phyloP scores from a whole-genome alignment of 2,797 vertebrate species.

The Pseudomugil tenellus region DNA sequence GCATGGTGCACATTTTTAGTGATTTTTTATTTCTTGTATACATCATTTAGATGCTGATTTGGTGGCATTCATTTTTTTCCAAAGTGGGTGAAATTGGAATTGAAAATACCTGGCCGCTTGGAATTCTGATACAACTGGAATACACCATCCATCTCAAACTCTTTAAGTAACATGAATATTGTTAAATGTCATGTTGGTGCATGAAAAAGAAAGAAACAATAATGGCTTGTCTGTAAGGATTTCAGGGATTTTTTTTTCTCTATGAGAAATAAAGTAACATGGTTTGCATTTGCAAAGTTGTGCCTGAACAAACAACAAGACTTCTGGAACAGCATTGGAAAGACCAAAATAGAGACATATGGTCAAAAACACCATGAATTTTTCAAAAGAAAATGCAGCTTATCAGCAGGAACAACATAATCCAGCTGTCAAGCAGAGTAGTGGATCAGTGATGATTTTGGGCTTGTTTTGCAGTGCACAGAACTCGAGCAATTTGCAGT shows the following conservation, averaged over 20 bases:
- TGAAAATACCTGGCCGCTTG: too few relatives aligned
- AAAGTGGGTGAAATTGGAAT: too few relatives aligned
- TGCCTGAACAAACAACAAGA: background rate
- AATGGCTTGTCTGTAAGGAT: background rate
- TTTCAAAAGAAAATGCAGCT: background rate
- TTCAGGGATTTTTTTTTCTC: background rate
- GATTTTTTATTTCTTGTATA: too few relatives aligned
- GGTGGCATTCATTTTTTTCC: too few relatives aligned
- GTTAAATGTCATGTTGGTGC: background rate
- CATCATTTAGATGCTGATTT: too few relatives aligned
- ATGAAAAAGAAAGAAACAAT: background rate
- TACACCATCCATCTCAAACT: too few relatives aligned
- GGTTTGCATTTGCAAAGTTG: background rate
- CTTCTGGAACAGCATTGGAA: background rate
- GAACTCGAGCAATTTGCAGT: background rate
- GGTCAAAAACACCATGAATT: background rate
- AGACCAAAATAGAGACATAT: background rate
- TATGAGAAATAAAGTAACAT: background rate
- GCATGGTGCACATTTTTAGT: too few relatives aligned
- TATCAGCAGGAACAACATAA: background rate
- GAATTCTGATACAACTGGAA: too few relatives aligned
- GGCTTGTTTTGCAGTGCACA: background rate
- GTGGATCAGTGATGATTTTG: background rate
- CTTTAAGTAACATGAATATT: background rate
- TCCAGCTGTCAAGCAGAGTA: background rate